Conservation (phyloP, 2,888 invertebrate genomes). For the Leptinotarsa peninsularis region DNA sequence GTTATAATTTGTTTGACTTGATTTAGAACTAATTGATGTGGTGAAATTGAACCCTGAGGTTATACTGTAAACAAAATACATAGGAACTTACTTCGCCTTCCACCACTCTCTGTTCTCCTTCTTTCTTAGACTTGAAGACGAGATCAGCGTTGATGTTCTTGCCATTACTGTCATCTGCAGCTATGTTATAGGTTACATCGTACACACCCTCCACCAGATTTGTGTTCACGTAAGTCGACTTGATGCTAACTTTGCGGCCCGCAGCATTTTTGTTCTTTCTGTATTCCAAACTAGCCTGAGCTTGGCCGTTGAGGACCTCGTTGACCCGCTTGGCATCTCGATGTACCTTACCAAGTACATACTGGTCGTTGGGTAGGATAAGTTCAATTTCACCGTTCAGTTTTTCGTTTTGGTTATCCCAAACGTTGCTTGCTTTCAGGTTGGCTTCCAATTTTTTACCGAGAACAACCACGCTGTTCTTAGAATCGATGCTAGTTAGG, state of each 20-base stretch:
- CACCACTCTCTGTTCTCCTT: constrained; percentile 40
- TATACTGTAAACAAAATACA: not conserved
- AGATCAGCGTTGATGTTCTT: constrained; percentile 64
- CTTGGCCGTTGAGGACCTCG: constrained; percentile 56
- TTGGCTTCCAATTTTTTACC: constrained; percentile 67
- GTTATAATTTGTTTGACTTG: too few relatives aligned
- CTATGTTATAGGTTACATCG: constrained; percentile 62
- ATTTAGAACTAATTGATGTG: too few relatives aligned
- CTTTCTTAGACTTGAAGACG: constrained; percentile 32
- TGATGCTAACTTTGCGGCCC: constrained; percentile 64
- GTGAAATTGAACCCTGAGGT: not conserved
- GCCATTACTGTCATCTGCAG: constrained; percentile 67
- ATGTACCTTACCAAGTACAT: constrained; percentile 64
- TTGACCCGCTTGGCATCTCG: constrained; percentile 57
- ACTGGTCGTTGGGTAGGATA: constrained; percentile 68
- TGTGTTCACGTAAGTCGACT: constrained; percentile 62
- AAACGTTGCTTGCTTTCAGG: constrained; percentile 65
- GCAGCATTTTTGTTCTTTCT: constrained; percentile 65
- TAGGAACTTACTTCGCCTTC: constrained; percentile 28
- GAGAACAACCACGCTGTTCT: constrained; percentile 68
- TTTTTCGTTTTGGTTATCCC: constrained; percentile 66
- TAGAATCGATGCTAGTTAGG: constrained; percentile 70
- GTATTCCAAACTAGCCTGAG: constrained; percentile 59
- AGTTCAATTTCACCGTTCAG: constrained; percentile 67
- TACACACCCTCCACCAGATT: constrained; percentile 65